These are phyloP conservation scores for Astyanax mexicanus DNA, from an alignment of 2,797 vertebrate genomes.

Conservation along the genomic window DNA sequence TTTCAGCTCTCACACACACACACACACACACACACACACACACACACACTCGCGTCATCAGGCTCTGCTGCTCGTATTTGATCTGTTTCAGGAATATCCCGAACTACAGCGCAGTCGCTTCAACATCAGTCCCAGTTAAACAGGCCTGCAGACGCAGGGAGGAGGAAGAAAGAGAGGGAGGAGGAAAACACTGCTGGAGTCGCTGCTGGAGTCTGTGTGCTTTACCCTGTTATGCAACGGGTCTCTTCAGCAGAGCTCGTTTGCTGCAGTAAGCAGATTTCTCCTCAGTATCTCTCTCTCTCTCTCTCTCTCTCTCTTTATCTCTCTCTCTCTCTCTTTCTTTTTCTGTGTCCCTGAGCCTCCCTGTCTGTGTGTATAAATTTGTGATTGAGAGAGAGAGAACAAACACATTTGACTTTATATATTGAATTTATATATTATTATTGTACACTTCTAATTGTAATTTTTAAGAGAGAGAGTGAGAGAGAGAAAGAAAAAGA, in stretches of 20 bases:
- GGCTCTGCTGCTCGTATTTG: background rate
- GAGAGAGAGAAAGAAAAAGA: no score
- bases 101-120: conserved; percentile 5
- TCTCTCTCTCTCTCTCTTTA: background rate
- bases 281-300: background rate
- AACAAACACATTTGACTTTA: no score
- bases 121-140: conserved; percentile 8
- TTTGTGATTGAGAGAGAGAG: background rate
- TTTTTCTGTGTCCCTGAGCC: background rate
- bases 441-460: no score
- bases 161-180: background rate
- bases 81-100: conserved; percentile 17
- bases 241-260: background rate
- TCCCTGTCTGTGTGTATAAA: background rate
- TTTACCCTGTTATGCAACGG: conserved; percentile 12
- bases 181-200: conserved; percentile 14
- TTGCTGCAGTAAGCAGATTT: conserved; percentile 30
- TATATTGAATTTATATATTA: no score
- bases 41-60: background rate
- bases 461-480: no score
- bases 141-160: conserved; percentile 17
- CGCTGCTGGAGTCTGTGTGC: conserved; percentile 7
- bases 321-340: background rate
- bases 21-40: background rate
- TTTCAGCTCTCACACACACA: background rate